These are phyloP conservation scores for Falcaria lacertinaria DNA, from an alignment of 2,888 invertebrate species.

Conservation along the genomic window DNA sequence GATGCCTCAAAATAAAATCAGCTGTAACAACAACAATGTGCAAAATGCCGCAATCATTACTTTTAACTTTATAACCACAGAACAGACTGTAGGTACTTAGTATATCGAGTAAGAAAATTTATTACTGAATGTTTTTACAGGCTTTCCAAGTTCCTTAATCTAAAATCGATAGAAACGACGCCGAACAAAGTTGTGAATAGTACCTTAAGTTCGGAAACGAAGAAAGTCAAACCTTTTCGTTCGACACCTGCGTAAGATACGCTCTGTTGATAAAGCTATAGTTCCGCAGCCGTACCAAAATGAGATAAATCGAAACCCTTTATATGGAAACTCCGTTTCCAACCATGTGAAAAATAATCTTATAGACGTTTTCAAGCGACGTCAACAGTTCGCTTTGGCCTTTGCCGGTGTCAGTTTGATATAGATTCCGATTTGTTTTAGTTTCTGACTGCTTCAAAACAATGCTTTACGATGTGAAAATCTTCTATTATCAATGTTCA, in stretches of 20 bases:
- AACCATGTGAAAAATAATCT: constrained; percentile 24
- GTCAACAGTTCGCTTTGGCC: not conserved
- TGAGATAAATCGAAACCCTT: constrained; percentile 53
- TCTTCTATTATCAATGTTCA: too few species aligned
- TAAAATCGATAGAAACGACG: constrained; percentile 75
- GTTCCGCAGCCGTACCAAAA: constrained; percentile 39
- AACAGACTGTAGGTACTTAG: constrained; percentile 46
- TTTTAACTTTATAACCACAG: constrained; percentile 28
- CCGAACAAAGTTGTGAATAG: constrained; percentile 70
- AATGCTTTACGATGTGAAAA: too few species aligned
- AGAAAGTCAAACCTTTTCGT: constrained; percentile 64
- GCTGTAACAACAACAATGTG: not conserved
- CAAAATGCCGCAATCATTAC: constrained; percentile 1
- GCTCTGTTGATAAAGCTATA: constrained; percentile 58
- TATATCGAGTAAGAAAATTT: constrained; percentile 59
- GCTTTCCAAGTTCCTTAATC: constrained; percentile 74
- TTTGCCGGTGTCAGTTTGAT: not conserved
- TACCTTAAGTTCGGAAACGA: constrained; percentile 67
- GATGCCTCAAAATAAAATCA: not conserved
- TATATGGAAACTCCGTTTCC: constrained; percentile 28
- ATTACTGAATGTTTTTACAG: constrained; percentile 72
- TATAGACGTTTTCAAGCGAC: constrained; percentile 7
- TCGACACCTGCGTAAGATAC: constrained; percentile 71
- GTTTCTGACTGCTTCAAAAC: too few species aligned
- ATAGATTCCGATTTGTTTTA: too few species aligned